Percentiles rank a stretch among this genome's conserved stretches.
phyloP scores from a whole-genome alignment of 2,797 vertebrate genomes.

The Lates japonicus region DNA sequence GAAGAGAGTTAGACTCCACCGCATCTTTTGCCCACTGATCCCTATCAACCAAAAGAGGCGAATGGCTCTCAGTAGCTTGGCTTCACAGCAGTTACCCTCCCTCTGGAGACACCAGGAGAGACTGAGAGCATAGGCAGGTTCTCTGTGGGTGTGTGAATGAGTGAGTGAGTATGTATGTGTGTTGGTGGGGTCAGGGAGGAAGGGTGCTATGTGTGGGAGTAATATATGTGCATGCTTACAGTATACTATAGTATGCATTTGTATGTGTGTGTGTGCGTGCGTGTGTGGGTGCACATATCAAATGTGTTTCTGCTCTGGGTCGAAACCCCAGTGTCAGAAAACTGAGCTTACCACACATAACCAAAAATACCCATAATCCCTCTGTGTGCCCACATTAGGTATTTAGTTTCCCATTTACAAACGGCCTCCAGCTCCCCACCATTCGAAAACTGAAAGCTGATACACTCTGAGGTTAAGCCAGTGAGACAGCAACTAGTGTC shows the following conservation, averaged over 20 bases:
- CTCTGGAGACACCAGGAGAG: constrained; percentile 67
- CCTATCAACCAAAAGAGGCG: constrained; percentile 78
- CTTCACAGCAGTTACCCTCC: constrained; percentile 81
- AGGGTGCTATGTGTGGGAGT: constrained; percentile 4
- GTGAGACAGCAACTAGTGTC: constrained; percentile 40
- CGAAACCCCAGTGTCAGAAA: constrained; percentile 60
- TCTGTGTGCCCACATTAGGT: constrained; percentile 50
- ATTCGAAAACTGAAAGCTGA: constrained; percentile 58
- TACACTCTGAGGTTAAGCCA: constrained; percentile 54
- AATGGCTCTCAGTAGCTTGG: constrained; percentile 77
- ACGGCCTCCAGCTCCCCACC: constrained; percentile 14
- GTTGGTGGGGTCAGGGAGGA: not conserved
- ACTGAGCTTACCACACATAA: constrained; percentile 47
- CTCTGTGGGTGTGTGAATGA: constrained; percentile 59
- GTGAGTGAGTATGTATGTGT: constrained; percentile 23
- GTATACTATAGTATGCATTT: constrained; percentile 16
- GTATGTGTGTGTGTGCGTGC: constrained; percentile 10
- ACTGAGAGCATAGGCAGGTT: constrained; percentile 62
- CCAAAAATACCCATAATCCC: constrained; percentile 69
- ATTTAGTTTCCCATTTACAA: constrained; percentile 61
- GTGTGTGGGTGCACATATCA: constrained; percentile 7
- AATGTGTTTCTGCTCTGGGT: constrained; percentile 37
- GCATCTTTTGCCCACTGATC: constrained; percentile 73
- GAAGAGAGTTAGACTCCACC: constrained; percentile 47
- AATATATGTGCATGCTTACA: constrained; percentile 9